phyloP scores from a whole-genome alignment of 2,797 vertebrate genomes.

The Gambusia yucatana region DNA sequence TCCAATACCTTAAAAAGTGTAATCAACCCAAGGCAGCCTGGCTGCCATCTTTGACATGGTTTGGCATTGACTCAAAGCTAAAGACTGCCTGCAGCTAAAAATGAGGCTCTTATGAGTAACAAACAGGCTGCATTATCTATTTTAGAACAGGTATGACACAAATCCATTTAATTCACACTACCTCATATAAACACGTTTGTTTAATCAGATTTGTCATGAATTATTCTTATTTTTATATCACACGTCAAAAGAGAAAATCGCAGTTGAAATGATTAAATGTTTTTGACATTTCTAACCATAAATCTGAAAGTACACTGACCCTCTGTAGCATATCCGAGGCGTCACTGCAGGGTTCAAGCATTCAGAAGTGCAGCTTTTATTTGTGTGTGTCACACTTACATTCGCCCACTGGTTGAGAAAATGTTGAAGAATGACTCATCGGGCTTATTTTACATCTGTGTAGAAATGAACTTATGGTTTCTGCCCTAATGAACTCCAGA shows the following conservation, averaged over 20 bases:
- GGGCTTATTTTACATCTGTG: constrained; percentile 1
- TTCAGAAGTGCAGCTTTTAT: not conserved
- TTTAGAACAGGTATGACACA: not conserved
- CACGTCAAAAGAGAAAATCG: not conserved
- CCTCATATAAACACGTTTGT: not conserved
- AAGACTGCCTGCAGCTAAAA: not conserved
- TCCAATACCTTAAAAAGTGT: not conserved
- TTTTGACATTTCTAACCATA: not conserved
- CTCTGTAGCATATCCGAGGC: not conserved
- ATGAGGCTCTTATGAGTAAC: not conserved
- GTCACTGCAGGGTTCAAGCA: not conserved
- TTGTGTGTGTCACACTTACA: not conserved
- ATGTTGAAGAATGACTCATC: constrained; percentile 14
- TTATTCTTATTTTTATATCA: not conserved
- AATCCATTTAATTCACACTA: not conserved
- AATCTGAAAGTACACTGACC: not conserved
- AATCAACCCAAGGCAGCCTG: not conserved
- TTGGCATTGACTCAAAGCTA: not conserved
- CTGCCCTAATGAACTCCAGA: constrained; percentile 16
- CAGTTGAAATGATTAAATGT: not conserved
- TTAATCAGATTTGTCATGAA: not conserved
- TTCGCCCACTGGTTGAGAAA: constrained; percentile 2
- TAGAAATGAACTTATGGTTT: not conserved
- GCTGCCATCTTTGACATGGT: not conserved
- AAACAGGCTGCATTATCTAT: not conserved